These are phyloP conservation scores for Myotis yumanensis DNA, from an alignment of 2,113 vertebrate genomes.

Conservation along the genomic window DNA sequence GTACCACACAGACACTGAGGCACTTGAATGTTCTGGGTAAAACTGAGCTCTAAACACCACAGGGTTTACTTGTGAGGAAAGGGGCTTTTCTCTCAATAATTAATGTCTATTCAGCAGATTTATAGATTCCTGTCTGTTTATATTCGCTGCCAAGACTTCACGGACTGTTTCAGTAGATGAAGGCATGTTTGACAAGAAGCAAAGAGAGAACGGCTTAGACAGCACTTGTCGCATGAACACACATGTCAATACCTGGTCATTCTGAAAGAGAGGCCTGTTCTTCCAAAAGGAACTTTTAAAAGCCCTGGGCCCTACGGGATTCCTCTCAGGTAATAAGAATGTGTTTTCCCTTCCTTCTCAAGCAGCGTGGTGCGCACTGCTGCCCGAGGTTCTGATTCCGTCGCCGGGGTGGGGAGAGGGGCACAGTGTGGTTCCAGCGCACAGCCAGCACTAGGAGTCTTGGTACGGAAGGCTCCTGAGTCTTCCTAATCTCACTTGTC, in stretches of 20 bases:
- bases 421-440: not conserved
- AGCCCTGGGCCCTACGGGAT: not conserved
- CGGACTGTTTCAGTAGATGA: not conserved
- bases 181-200: not conserved
- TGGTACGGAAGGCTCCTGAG: not conserved
- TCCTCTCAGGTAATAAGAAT: not conserved
- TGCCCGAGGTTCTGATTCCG: slow-evolving; percentile 4
- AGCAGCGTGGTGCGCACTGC: not conserved
- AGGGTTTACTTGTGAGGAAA: slow-evolving; percentile 4
- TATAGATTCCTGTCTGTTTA: slow-evolving; percentile 25
- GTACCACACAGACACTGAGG: not conserved
- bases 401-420: not conserved
- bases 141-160: not conserved
- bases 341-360: not conserved
- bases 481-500: not conserved
- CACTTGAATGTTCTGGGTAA: slow-evolving; percentile 46
- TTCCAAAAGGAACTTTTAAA: not conserved
- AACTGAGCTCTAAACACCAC: not conserved
- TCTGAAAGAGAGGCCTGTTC: slow-evolving; percentile 3
- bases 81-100: slow-evolving; percentile 4
- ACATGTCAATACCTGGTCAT: not conserved
- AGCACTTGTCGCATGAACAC: not conserved
- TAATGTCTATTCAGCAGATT: not conserved
- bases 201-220: not conserved
- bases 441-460: not conserved